Conservation (phyloP, 2,888 invertebrate species). For the Strigamia crassipes region DNA sequence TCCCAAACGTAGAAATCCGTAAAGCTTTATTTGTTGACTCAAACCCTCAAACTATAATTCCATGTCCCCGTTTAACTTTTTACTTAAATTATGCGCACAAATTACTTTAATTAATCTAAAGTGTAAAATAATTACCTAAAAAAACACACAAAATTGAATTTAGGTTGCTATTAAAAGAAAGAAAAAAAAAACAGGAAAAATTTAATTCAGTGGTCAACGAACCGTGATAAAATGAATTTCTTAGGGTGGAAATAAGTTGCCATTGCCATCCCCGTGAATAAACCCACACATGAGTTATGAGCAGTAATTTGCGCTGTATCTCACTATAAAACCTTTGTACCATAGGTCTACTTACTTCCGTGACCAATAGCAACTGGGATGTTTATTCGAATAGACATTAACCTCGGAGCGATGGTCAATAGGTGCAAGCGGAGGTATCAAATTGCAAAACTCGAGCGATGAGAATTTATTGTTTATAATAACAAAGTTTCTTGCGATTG, state of each 20-base stretch:
- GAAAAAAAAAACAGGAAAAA: neutral
- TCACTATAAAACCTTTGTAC: neutral
- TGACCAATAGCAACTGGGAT: neutral
- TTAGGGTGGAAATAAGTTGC: neutral
- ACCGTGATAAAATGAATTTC: neutral
- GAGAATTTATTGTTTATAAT: neutral
- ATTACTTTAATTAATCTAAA: neutral
- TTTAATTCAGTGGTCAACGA: neutral
- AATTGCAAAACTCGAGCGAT: neutral
- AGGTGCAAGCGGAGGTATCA: neutral
- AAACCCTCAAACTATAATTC: too few species aligned
- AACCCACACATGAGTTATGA: neutral
- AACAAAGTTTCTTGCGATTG: neutral
- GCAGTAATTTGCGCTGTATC: neutral
- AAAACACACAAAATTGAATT: neutral
- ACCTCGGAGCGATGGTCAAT: neutral
- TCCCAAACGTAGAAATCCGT: too few species aligned
- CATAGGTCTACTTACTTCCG: neutral
- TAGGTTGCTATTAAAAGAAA: neutral
- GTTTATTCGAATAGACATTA: conserved; percentile 6
- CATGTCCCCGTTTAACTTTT: too few species aligned
- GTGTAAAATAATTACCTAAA: neutral
- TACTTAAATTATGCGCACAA: neutral
- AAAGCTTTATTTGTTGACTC: too few species aligned
- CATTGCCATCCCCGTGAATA: neutral